Evolutionary conservation across 2,797 vertebrate genomes (phyloP).

Genomic region (Acipenser ruthenus): DNA sequence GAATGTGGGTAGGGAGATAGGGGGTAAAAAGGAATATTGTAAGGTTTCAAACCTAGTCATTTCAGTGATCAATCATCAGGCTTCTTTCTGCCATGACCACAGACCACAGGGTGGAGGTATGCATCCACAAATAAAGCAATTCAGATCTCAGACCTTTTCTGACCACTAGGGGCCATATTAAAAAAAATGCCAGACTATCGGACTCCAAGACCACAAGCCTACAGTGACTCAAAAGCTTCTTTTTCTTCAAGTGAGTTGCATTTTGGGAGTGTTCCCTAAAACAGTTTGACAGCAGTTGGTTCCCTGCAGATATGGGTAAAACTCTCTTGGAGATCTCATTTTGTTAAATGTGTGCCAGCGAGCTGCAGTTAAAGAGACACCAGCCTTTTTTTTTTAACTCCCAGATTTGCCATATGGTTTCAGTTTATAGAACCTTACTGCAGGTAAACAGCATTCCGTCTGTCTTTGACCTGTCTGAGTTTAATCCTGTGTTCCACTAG

Average conservation of each 20-base stretch:
- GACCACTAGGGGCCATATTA: constrained; percentile 37
- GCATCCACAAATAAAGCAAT: constrained; percentile 52
- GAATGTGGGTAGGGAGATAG: too few species aligned
- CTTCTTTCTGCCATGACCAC: constrained; percentile 19
- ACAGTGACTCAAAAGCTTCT: constrained; percentile 56
- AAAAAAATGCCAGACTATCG: constrained; percentile 54
- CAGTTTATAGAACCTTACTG: too few species aligned
- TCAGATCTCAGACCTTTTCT: constrained; percentile 19
- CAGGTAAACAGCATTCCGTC: too few species aligned
- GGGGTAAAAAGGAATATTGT: background rate
- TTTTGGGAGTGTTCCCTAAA: constrained; percentile 14
- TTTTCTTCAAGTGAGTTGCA: constrained; percentile 51
- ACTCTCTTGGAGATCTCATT: background rate
- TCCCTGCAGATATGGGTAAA: background rate
- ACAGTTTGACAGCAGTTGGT: background rate
- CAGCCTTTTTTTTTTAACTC: background rate
- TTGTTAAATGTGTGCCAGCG: background rate
- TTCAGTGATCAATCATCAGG: constrained; percentile 1
- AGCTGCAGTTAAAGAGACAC: background rate
- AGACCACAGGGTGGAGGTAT: constrained; percentile 73
- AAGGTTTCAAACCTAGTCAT: background rate
- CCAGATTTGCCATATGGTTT: too few species aligned
- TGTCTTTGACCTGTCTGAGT: too few species aligned
- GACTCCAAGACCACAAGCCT: constrained; percentile 49
- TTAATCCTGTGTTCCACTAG: background rate